Evolutionary conservation across 1,140 invertebrate genomes (phyloP).

Genomic region (Acromyrmex echinatior): DNA sequence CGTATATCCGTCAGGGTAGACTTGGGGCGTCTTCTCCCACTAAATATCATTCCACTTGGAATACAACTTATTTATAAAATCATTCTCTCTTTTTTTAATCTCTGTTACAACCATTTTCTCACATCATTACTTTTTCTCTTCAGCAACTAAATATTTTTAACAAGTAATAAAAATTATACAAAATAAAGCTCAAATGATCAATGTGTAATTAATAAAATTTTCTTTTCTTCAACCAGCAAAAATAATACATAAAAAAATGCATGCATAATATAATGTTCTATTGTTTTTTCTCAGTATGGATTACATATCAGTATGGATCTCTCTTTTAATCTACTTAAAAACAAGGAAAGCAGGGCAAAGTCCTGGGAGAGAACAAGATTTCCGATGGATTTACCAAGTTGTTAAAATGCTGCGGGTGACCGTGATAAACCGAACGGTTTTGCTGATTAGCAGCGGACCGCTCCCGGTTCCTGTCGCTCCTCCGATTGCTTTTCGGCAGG

Average conservation of each 20-base stretch:
- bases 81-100: not conserved
- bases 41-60: conserved; percentile 15
- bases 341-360: not conserved
- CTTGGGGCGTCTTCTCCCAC: not conserved
- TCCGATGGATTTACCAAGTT: conserved; percentile 79
- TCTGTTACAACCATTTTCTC: not conserved
- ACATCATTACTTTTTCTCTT: not conserved
- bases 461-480: conserved; percentile 81
- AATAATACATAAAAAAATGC: not conserved
- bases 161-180: not conserved
- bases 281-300: not conserved
- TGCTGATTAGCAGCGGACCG: conserved; percentile 75
- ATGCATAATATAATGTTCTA: not conserved
- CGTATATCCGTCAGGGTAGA: not conserved
- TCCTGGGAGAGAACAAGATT: not conserved
- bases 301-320: not conserved
- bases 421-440: conserved; percentile 68
- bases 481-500: conserved; percentile 82
- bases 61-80: conserved; percentile 9
- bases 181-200: not conserved
- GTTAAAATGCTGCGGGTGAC: conserved; percentile 77
- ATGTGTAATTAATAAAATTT: not conserved
- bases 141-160: not conserved
- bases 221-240: not conserved
- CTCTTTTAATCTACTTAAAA: not conserved